Evolutionary conservation across 1,140 invertebrate genomes (phyloP).

Genomic region (Drosophila jambulina): DNA sequence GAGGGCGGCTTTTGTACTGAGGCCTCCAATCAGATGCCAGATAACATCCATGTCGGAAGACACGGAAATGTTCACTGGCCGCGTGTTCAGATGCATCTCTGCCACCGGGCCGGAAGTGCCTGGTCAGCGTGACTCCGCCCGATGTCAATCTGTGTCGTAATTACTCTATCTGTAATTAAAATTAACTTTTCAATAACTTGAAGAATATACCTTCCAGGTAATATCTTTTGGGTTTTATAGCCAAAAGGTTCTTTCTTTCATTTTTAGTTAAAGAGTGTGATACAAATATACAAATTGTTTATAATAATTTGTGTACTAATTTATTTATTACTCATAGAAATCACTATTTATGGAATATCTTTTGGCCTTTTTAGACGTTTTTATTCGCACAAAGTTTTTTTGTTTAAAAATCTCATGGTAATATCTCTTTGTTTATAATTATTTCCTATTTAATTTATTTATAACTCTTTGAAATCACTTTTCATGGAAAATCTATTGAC

Average conservation of each 20-base stretch:
- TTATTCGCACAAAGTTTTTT: neutral
- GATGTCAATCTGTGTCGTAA: constrained; percentile 1
- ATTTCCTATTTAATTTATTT: neutral
- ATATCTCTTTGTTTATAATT: neutral
- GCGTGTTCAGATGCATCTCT: constrained; percentile 16
- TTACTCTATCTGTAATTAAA: neutral
- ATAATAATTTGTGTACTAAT: neutral
- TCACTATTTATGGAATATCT: too few species aligned
- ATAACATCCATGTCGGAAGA: neutral
- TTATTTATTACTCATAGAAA: neutral
- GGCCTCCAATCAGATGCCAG: neutral
- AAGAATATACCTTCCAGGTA: too few species aligned
- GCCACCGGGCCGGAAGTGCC: constrained; percentile 15
- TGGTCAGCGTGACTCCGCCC: constrained; percentile 23
- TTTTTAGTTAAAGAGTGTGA: neutral
- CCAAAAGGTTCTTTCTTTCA: neutral
- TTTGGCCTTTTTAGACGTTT: neutral
- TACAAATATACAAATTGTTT: neutral
- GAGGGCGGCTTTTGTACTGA: constrained; percentile 54
- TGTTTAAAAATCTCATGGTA: neutral
- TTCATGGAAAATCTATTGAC: too few species aligned
- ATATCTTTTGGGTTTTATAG: neutral
- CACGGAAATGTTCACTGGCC: constrained; percentile 15
- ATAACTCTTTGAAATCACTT: too few species aligned
- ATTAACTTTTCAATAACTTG: too few species aligned